Base-by-base conservation (phyloP, 2,888 invertebrate species). In the Caradrina kadenii region DNA sequence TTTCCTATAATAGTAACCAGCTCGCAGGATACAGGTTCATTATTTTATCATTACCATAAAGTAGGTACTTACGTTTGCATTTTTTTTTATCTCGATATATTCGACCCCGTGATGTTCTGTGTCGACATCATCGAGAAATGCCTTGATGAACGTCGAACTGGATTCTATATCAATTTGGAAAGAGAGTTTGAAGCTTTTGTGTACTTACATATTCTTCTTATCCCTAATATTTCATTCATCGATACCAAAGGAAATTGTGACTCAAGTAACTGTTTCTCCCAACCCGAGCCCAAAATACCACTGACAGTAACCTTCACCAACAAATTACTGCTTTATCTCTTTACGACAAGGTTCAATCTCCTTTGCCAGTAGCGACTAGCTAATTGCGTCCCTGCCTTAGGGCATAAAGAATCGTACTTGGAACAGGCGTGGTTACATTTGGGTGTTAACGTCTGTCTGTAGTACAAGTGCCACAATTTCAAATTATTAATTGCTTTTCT, bases 331-430 rank as follows among this genome's bases (percentile, higher is more conserved):
- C 66, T 59, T 63, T 83, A 69, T 5, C 1, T 0, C 0, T 1
- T 11, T 11, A 4, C 0, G 0, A 2, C 55, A 71, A 54, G 52
- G 78, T 70, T 64, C 6, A 54, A 42, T 54, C 13, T 81, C n/a
- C 8, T 64, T 55, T 42, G 35, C 2, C 31, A 54, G 10, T 10
- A 19, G 3, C 39, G n/a, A 50, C 55, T 15, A 64, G 45, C 50
- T 83, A 83, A 84, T 84, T 79, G 76, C 73, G 72, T 76, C 73
- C 76, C 73, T 59, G 78, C 85, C 83, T 69, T 54, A 78, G 78
- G 83, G 73, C 54, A 65, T 66, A 66, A 48, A 60, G 61, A 73
- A 55, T 62, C 50, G 61, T 72, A 82, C 82, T 76, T 71, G 72
- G 70, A 73, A 77, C 56, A 70, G 83, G 83, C 76, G 83, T 71